phyloP scores from a whole-genome alignment of 1,140 invertebrate species.

The Bombus terrestris region DNA sequence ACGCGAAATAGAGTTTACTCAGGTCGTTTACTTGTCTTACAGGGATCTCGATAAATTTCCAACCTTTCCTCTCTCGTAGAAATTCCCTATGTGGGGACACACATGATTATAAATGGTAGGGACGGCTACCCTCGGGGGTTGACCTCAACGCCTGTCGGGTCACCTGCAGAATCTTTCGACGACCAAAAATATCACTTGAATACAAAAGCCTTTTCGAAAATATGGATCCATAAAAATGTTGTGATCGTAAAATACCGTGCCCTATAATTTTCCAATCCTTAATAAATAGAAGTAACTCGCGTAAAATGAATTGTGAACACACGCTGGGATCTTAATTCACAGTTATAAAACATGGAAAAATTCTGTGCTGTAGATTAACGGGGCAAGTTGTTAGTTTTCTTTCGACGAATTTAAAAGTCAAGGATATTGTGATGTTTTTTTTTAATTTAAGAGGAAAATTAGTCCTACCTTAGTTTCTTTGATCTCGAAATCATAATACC shows the following conservation, averaged over 20 bases:
- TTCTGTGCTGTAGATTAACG: not conserved
- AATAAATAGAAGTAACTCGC: not conserved
- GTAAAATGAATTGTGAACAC: not conserved
- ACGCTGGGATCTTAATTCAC: not conserved
- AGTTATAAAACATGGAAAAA: not conserved
- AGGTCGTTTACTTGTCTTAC: slow-evolving; percentile 39
- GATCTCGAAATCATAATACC: not conserved
- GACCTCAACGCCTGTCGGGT: slow-evolving; percentile 41
- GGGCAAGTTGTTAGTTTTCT: not conserved
- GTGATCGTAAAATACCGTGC: not conserved
- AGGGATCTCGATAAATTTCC: slow-evolving; percentile 46
- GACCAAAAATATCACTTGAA: slow-evolving; percentile 42
- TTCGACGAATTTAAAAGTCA: too few relatives aligned
- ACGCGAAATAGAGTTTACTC: not conserved
- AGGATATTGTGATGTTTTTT: not conserved
- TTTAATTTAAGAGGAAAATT: not conserved
- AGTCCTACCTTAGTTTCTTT: too few relatives aligned
- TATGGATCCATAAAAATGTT: not conserved
- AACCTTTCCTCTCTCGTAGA: slow-evolving; percentile 22
- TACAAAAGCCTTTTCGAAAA: slow-evolving; percentile 24
- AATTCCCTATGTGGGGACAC: slow-evolving; percentile 35
- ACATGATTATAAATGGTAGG: slow-evolving; percentile 49
- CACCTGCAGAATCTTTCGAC: slow-evolving; percentile 44
- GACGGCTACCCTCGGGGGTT: slow-evolving; percentile 43
- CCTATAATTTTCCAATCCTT: not conserved